phyloP scores from a whole-genome alignment of 2,888 invertebrate species.

The Myopa tessellatipennis region DNA sequence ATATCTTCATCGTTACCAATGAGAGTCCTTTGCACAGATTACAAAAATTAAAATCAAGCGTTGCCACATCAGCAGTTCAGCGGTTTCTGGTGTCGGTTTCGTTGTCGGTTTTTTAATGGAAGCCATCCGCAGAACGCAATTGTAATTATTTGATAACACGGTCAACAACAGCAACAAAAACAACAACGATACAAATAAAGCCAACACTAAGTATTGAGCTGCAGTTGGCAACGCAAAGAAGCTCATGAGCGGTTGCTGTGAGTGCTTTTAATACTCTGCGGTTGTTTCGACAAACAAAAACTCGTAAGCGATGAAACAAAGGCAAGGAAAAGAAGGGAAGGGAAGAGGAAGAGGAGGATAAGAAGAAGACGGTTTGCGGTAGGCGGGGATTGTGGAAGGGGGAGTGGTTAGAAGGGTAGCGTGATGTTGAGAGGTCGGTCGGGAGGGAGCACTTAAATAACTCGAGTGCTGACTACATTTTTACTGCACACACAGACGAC shows the following conservation, averaged over 20 bases:
- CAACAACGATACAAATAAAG: not conserved
- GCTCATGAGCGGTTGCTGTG: not conserved
- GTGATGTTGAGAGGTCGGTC: no score
- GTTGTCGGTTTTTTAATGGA: conserved; percentile 26
- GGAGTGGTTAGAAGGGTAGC: no score
- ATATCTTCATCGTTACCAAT: not conserved
- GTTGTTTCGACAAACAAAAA: not conserved
- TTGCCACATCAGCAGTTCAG: not conserved
- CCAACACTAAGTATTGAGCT: not conserved
- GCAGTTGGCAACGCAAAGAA: not conserved
- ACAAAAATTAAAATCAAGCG: not conserved
- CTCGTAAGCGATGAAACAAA: not conserved
- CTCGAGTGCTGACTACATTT: no score
- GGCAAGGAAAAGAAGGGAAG: not conserved
- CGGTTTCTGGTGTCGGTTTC: conserved; percentile 50
- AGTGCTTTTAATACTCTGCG: not conserved
- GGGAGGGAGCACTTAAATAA: no score
- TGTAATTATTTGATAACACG: no score
- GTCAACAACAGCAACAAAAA: no score
- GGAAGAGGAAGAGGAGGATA: no score
- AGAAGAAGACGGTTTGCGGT: no score
- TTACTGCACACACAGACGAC: no score
- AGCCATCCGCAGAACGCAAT: not conserved
- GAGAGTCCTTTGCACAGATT: not conserved
- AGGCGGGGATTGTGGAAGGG: no score